These are phyloP conservation scores for Hozukius guyotensis DNA, from an alignment of 2,797 vertebrate species.

Conservation along the genomic window DNA sequence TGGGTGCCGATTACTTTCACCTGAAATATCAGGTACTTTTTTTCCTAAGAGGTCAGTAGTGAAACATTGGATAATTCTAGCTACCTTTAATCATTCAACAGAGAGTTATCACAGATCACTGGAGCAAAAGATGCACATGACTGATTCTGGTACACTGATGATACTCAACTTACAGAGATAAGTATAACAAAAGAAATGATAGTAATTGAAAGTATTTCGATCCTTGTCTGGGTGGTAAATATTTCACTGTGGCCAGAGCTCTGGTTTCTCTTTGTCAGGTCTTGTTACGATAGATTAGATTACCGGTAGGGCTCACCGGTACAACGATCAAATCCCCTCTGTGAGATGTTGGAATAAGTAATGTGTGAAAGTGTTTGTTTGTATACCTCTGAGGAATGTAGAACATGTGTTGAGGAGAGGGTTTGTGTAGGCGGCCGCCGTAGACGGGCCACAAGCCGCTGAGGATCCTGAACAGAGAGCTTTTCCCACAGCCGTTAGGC, in stretches of 20 bases:
- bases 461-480: constrained; percentile 95
- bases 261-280: constrained; percentile 64
- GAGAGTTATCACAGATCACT: neutral
- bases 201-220: neutral
- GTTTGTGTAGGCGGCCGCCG: constrained; percentile 90
- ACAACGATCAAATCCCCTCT: neutral
- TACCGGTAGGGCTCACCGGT: constrained; percentile 21
- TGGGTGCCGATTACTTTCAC: neutral
- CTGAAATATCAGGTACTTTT: neutral
- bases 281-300: constrained; percentile 59
- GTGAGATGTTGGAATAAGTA: neutral
- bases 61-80: neutral
- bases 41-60: neutral
- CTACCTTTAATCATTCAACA: neutral
- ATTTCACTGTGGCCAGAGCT: constrained; percentile 70
- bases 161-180: neutral
- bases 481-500: constrained; percentile 96
- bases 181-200: neutral
- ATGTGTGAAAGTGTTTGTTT: neutral
- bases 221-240: constrained; percentile 64
- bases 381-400: constrained; percentile 95
- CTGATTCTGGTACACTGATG: neutral
- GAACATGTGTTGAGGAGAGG: constrained; percentile 93
- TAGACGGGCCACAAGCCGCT: constrained; percentile 97
- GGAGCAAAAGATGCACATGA: neutral